These are phyloP conservation scores for Spodoptera exigua DNA, from an alignment of 2,888 invertebrate genomes.

Conservation along the genomic window DNA sequence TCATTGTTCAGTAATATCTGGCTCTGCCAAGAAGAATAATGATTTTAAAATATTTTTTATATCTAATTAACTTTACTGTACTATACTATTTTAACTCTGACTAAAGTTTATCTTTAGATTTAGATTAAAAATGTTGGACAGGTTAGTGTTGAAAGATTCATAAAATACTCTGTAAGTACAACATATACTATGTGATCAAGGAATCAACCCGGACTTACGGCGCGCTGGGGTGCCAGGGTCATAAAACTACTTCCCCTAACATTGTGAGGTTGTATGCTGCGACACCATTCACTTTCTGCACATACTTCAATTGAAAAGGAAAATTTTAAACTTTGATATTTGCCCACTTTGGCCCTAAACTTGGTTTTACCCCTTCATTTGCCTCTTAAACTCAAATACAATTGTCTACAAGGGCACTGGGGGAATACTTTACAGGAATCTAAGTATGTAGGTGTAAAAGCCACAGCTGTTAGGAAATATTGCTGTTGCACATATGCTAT, in stretches of 20 bases:
- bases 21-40: no score
- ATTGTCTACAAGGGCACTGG: slow-evolving; percentile 24
- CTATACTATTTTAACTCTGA: no score
- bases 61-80: no score
- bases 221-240: slow-evolving; percentile 81
- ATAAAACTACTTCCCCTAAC: slow-evolving; percentile 86
- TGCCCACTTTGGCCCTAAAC: slow-evolving; percentile 24
- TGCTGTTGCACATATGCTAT: neutral
- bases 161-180: slow-evolving; percentile 6
- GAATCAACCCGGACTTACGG: slow-evolving; percentile 84
- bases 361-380: slow-evolving; percentile 16
- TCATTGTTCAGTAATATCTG: no score
- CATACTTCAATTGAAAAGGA: slow-evolving; percentile 50
- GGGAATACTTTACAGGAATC: slow-evolving; percentile 6
- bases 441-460: slow-evolving; percentile 19
- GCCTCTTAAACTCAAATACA: slow-evolving; percentile 19
- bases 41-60: no score
- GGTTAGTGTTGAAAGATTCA: slow-evolving; percentile 2
- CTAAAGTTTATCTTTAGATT: no score
- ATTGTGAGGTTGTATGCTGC: slow-evolving; percentile 68
- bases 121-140: no score
- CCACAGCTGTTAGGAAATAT: slow-evolving; percentile 36
- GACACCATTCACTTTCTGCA: slow-evolving; percentile 70
- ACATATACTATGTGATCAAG: slow-evolving; percentile 73
- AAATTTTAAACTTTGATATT: slow-evolving; percentile 38